Percentiles rank a stretch among this genome's conserved stretches.
Conservation (phyloP, 2,888 invertebrate genomes). For the Diloba caeruleocephala region DNA sequence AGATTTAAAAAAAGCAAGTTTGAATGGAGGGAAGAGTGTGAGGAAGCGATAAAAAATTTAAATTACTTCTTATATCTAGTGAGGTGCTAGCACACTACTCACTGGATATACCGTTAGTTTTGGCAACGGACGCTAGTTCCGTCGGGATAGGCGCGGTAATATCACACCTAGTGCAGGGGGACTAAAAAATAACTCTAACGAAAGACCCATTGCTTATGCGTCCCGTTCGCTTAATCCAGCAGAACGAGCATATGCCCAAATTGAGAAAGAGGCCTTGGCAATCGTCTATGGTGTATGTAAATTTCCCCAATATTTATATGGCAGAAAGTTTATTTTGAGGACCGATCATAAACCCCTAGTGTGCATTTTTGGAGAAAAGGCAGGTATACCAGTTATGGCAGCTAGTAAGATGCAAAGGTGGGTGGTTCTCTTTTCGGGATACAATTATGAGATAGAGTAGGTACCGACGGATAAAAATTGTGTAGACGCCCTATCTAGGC, state of each 20-base stretch:
- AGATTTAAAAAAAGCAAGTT: slow-evolving; percentile 1
- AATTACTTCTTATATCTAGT: too few relatives aligned
- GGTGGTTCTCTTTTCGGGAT: slow-evolving; percentile 5
- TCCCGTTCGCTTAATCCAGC: not conserved
- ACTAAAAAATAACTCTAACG: too few relatives aligned
- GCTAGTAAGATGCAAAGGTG: slow-evolving; percentile 5
- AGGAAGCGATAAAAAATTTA: too few relatives aligned
- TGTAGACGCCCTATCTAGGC: too few relatives aligned
- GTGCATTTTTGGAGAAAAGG: slow-evolving; percentile 8
- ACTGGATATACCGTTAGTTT: not conserved
- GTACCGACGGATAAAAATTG: not conserved
- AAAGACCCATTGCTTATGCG: not conserved
- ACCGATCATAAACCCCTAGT: slow-evolving; percentile 1
- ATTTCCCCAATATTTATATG: slow-evolving; percentile 13
- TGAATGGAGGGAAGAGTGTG: not conserved
- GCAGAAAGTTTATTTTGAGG: slow-evolving; percentile 4
- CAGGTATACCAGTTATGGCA: slow-evolving; percentile 9
- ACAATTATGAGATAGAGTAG: slow-evolving; percentile 12
- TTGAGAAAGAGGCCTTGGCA: slow-evolving; percentile 4
- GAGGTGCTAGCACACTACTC: not conserved
- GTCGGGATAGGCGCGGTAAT: not conserved
- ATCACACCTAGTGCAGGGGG: too few relatives aligned
- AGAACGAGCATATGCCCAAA: not conserved
- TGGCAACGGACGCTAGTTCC: not conserved
- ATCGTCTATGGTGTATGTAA: slow-evolving; percentile 12